phyloP scores from a whole-genome alignment of 2,888 invertebrate species.

The Cephus pygmeus region DNA sequence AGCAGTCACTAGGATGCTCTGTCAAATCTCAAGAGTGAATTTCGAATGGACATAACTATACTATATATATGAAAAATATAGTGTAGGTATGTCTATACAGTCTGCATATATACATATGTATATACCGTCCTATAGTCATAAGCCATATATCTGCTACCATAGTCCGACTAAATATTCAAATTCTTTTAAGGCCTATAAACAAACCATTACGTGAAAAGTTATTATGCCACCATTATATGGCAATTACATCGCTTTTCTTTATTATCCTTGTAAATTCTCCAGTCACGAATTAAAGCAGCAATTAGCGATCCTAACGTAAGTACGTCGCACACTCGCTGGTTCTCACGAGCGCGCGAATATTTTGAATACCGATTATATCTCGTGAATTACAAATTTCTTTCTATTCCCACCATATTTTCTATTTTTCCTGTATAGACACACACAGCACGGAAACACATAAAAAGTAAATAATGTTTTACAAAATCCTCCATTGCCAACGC shows the following conservation, averaged over 20 bases:
- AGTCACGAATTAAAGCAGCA: conserved; percentile 35
- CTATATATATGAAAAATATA: background rate
- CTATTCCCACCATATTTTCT: background rate
- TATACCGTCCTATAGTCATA: too few relatives aligned
- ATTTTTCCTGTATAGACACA: background rate
- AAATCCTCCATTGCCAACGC: background rate
- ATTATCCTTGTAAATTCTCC: conserved; percentile 33
- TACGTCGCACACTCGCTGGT: background rate
- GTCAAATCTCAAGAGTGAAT: background rate
- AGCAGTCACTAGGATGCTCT: background rate
- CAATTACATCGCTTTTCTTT: conserved; percentile 24
- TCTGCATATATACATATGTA: too few relatives aligned
- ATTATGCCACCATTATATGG: background rate
- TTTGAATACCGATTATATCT: background rate
- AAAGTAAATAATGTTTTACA: background rate
- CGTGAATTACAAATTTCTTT: background rate
- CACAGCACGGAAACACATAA: background rate
- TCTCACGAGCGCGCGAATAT: background rate
- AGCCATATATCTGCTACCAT: background rate
- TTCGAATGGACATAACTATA: background rate
- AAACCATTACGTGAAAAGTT: conserved; percentile 14
- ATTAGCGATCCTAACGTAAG: background rate
- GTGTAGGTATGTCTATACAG: too few relatives aligned
- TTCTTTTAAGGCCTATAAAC: conserved; percentile 17
- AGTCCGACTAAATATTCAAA: conserved; percentile 20